Percentiles rank a stretch among this genome's conserved stretches.
Conservation (phyloP, 2,797 vertebrate species). For the Liasis olivaceus region DNA sequence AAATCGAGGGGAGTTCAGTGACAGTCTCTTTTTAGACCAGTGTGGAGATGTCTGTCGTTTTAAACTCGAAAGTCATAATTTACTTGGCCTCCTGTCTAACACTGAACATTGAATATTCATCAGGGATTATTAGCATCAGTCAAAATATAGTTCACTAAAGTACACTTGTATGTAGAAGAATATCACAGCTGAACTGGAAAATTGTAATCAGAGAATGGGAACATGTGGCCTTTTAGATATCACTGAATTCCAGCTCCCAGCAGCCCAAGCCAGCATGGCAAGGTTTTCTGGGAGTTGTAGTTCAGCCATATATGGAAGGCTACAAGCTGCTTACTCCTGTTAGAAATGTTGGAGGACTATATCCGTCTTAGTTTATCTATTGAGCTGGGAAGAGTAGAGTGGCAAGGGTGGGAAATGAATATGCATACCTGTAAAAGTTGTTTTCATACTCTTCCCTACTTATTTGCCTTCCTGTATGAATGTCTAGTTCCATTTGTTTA, state of each 20-base stretch:
- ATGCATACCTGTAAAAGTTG: rapidly evolving
- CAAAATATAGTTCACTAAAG: too few relatives aligned
- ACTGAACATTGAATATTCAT: not conserved
- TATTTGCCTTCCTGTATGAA: constrained; percentile 8
- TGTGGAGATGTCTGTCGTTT: not conserved
- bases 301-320: not conserved
- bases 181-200: too few relatives aligned
- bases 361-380: not conserved
- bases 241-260: too few relatives aligned
- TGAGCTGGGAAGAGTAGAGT: not conserved
- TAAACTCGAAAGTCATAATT: not conserved
- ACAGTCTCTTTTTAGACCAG: not conserved
- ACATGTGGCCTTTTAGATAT: too few relatives aligned
- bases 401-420: not conserved
- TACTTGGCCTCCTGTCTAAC: not conserved
- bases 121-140: too few relatives aligned
- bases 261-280: too few relatives aligned
- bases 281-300: not conserved
- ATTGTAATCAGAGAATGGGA: too few relatives aligned
- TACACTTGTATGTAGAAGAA: too few relatives aligned
- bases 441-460: not conserved
- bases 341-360: not conserved
- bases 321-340: too few relatives aligned
- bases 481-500: not conserved
- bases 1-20: not conserved